Evolutionary conservation across 2,113 vertebrate species (phyloP), one percentile per base, ranked within the genome.

Genomic region (Hippocampus zosterae): DNA sequence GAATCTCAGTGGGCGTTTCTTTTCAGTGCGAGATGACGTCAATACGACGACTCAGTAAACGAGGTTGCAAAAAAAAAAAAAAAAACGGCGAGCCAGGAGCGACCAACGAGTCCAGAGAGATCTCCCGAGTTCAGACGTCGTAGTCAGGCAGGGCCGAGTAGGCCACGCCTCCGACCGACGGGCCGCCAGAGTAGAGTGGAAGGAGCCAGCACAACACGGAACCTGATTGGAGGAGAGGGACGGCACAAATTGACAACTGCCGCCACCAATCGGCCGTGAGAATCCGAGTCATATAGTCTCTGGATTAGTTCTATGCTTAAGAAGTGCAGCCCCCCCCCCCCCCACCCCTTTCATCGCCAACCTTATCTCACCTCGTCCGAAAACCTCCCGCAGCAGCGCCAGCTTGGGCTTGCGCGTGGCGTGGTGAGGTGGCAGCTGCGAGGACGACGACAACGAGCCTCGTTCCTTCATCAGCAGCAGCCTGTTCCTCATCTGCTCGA

Each of bases 121-220:
- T 6, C 11, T 57, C 18, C 48, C 48, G 18, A 50, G 65, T 52
- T 92, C 88, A 94, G 65, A 93, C 91, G 0, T 95, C 87, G 1
- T 94, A 93, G 89, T 94, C 89, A 8, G 94, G 93, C 72, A 95
- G 81, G 62, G 92, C 91, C 11, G 91, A 91, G 89, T 95, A 95
- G 63, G 64, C 83, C 56, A 93, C 88, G 25, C 92, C 91, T 1
- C 90, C 90, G 0, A 87, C 79, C 0, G 91, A 77, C 0, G 93
- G 92, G 7, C 91, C 87, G 67, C 73, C 90, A 71, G 91, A 88
- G 85, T 92, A 91, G 48, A 94, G 89, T 0, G 94, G 94, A 41
- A 94, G 92, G 10, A 94, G 86, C 94, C 94, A 94, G 76, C 88
- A 92, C 13, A 93, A 84, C 23, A 94, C 75, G 0, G 92, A 92